Percentiles rank a stretch among this genome's conserved stretches.
These are phyloP conservation scores for Cryptoprocta ferox DNA, from an alignment of 2,797 vertebrate genomes.

Conservation along the genomic window DNA sequence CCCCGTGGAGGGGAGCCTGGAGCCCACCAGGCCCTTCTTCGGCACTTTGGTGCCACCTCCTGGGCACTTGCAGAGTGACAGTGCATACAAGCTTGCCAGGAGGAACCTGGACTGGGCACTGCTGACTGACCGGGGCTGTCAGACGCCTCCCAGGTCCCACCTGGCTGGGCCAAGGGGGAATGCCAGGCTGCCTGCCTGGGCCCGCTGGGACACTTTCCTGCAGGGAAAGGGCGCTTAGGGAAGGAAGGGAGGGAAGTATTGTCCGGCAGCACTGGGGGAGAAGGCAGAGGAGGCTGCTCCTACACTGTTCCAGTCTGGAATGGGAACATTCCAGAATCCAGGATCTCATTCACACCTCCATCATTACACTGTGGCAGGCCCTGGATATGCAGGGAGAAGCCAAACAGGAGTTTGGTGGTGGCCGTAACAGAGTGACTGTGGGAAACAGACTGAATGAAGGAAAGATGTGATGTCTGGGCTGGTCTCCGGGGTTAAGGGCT, in stretches of 20 bases:
- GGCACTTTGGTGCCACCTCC: conserved; percentile 60
- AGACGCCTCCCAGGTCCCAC: not conserved
- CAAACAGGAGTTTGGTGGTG: not conserved
- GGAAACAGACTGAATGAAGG: not conserved
- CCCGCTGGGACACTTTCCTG: not conserved
- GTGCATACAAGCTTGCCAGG: not conserved
- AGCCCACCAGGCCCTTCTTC: not conserved
- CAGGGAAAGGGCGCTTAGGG: not conserved
- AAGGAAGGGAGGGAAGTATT: not conserved
- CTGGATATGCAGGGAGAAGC: not conserved
- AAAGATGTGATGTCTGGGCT: accelerated
- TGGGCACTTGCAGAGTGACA: not conserved
- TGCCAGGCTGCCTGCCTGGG: accelerated
- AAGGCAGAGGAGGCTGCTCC: not conserved
- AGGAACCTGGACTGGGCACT: accelerated
- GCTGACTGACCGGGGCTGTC: no score
- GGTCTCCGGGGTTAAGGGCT: not conserved
- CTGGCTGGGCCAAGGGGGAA: no score
- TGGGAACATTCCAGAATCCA: not conserved
- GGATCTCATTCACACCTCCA: not conserved
- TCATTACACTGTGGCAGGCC: not conserved
- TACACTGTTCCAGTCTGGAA: not conserved
- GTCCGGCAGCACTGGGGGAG: no score
- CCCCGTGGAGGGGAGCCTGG: not conserved
- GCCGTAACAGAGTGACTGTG: not conserved